Conservation (phyloP, 2,888 invertebrate genomes). For the Busseola fusca region DNA sequence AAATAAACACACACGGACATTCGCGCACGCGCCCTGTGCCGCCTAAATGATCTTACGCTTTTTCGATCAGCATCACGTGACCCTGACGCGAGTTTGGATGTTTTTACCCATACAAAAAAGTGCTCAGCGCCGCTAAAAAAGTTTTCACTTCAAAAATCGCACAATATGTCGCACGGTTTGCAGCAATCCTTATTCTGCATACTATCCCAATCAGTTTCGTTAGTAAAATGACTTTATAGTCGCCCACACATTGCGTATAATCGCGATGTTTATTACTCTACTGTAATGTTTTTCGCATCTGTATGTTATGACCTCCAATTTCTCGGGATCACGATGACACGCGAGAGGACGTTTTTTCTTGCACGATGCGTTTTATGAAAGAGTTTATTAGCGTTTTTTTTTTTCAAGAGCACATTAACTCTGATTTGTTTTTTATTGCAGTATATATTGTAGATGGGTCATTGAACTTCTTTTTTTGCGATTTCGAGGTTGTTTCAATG, state of each 20-base stretch:
- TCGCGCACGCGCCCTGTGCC: no score
- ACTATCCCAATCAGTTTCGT: slow-evolving; percentile 38
- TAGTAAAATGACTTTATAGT: slow-evolving; percentile 37
- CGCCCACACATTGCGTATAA: slow-evolving; percentile 50
- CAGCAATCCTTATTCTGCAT: slow-evolving; percentile 25
- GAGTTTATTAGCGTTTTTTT: slow-evolving; percentile 17
- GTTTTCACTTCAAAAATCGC: no score
- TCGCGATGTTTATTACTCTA: slow-evolving; percentile 33
- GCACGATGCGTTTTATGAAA: slow-evolving; percentile 32
- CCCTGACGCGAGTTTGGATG: no score
- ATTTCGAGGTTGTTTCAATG: slow-evolving; percentile 31
- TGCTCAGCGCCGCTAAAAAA: no score
- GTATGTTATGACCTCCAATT: slow-evolving; percentile 31
- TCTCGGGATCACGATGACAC: slow-evolving; percentile 31
- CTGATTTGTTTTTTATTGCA: slow-evolving; percentile 38
- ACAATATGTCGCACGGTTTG: slow-evolving; percentile 5
- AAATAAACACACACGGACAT: no score
- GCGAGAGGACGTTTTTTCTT: slow-evolving; percentile 24
- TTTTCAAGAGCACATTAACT: neutral
- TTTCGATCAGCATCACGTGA: no score
- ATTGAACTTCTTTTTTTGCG: slow-evolving; percentile 33
- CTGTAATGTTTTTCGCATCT: slow-evolving; percentile 27
- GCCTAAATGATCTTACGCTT: no score
- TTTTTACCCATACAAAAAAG: no score
- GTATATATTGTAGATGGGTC: slow-evolving; percentile 29